Percentiles rank a stretch among this genome's conserved stretches.
Evolutionary conservation across 2,797 vertebrate species (phyloP).

Genomic region (Sebastolobus altivelis): DNA sequence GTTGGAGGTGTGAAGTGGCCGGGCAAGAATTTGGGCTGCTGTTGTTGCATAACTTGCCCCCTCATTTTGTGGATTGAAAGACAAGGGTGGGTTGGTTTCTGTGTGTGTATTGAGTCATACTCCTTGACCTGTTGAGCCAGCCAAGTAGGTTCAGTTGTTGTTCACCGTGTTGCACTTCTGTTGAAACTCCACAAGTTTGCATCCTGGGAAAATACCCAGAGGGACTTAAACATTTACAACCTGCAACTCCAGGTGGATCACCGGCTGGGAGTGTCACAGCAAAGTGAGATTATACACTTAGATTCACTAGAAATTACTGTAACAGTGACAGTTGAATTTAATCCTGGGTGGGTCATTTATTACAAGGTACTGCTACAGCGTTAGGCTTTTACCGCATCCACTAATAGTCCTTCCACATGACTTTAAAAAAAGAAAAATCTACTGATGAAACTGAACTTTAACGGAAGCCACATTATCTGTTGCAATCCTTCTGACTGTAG

Average conservation of each 20-base stretch:
- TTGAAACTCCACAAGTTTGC: conserved; percentile 7
- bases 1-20: conserved; percentile 12
- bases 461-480: conserved; percentile 1
- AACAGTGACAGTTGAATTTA: neutral
- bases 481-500: neutral
- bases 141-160: conserved; percentile 25
- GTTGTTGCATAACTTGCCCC: neutral
- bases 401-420: neutral
- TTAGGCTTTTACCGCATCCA: neutral
- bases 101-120: neutral
- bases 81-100: conserved; percentile 11
- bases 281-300: neutral
- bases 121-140: conserved; percentile 50
- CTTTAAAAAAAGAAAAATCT: too few species aligned
- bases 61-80: conserved; percentile 7
- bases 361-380: neutral
- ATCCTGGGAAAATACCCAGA: conserved; percentile 12
- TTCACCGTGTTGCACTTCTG: neutral
- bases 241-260: conserved; percentile 5
- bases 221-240: conserved; percentile 21
- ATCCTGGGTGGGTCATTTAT: neutral
- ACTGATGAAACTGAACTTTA: neutral
- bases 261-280: neutral
- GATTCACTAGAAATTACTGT: neutral
- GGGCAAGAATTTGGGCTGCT: conserved; percentile 18